phyloP scores from a whole-genome alignment of 1,140 invertebrate genomes.

The Drosophila punjabiensis region DNA sequence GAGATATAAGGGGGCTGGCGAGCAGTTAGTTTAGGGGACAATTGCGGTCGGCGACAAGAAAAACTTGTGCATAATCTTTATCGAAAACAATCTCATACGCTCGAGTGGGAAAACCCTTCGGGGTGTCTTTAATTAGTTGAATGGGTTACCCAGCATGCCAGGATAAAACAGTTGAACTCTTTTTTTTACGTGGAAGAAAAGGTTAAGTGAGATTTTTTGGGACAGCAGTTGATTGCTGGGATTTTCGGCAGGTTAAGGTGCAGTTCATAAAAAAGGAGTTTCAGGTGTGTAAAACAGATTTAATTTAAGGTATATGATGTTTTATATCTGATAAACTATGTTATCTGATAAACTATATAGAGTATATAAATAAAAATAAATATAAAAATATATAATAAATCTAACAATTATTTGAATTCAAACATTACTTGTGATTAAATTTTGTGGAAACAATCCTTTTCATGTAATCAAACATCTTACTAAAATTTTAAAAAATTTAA shows the following conservation, averaged over 20 bases:
- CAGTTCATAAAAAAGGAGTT: slow-evolving; percentile 29
- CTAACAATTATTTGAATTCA: too few relatives aligned
- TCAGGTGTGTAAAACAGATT: background rate
- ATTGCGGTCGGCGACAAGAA: slow-evolving; percentile 42
- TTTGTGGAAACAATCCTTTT: too few relatives aligned
- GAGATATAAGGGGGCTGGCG: background rate
- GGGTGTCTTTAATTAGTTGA: slow-evolving; percentile 59
- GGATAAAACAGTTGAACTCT: slow-evolving; percentile 12
- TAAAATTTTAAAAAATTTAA: too few relatives aligned
- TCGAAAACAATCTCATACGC: slow-evolving; percentile 68
- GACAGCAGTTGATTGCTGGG: background rate
- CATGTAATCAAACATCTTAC: too few relatives aligned
- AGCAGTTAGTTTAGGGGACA: slow-evolving; percentile 14
- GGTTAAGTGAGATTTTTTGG: slow-evolving; percentile 1
- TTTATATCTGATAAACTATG: background rate
- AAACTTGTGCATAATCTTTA: slow-evolving; percentile 77
- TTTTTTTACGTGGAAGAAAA: background rate
- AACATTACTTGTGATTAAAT: too few relatives aligned
- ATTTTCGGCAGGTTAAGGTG: slow-evolving; percentile 7
- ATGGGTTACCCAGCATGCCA: background rate
- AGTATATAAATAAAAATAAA: too few relatives aligned
- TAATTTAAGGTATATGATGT: background rate
- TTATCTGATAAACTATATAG: too few relatives aligned
- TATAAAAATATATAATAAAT: background rate
- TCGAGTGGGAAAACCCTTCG: slow-evolving; percentile 23